Evolutionary conservation across 2,888 invertebrate species (phyloP), one percentile per base, ranked within the genome.

Genomic region (Hirtodrosophila histrioides): DNA sequence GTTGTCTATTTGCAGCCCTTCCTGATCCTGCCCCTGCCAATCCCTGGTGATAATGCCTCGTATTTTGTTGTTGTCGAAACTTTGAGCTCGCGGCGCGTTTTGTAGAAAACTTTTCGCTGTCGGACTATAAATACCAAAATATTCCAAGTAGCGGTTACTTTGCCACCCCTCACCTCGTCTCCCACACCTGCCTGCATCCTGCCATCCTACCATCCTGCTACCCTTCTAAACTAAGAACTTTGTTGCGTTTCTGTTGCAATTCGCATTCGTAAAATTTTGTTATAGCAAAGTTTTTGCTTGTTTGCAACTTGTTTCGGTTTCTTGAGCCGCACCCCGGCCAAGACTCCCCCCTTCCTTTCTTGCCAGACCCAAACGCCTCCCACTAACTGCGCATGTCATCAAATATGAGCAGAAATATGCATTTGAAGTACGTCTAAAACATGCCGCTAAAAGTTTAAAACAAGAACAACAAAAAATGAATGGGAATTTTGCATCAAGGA

Each of bases 291-390:
- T 84, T 81, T 68, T 48, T 41, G 72, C 80, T 75, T 81, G 80
- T 78, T 83, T 79, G 80, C 77, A 81, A 84, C 81, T 81, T 81
- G 85, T 84, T 84, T 84, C 71, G 63, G 75, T 67, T 67, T 53
- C 77, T 50, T 33, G 39, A 40, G 46, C 39, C 12, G 45, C 57
- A 58, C n/a, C 5, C 17, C 10, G 5, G 17, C 8, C 7, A n/a
- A 24, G 12, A 43, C 7, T 17, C 29, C 39, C 7, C 4, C 31
- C 39, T 6, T 3, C 1, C 24, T 3, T n/a, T 12, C 1, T 7
- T 0, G 1, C 17, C 27, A 27, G 27, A 4, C 9, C 11, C 31
- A 9, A 7, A 31, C 7, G 9, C 17, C 40, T n/a, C 11, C 35
- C 7, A 11, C 56, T 39, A 67, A 54, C 67, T 57, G 63, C 50